phyloP scores from a whole-genome alignment of 2,797 vertebrate genomes.

The Alfaro cultratus region DNA sequence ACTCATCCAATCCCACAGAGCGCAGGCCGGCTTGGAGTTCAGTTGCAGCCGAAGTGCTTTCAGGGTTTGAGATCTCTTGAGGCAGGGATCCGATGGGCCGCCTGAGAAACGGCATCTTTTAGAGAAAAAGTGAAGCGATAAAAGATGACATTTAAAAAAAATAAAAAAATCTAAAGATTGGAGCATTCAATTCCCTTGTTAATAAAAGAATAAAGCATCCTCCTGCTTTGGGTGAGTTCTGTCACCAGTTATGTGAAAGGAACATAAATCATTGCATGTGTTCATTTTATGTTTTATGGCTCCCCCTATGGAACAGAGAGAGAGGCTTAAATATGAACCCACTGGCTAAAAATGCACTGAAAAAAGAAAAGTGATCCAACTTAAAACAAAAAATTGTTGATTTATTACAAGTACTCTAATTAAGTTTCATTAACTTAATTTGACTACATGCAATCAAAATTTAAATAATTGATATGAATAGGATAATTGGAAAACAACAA shows the following conservation, averaged over 20 bases:
- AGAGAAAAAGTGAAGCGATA: conserved; percentile 38
- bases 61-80: conserved; percentile 48
- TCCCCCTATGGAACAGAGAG: conserved; percentile 45
- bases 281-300: conserved; percentile 36
- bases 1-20: conserved; percentile 76
- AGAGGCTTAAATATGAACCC: conserved; percentile 12
- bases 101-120: conserved; percentile 32
- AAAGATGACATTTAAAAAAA: neutral
- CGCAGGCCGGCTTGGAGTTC: conserved; percentile 58
- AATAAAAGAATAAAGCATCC: neutral
- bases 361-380: too few relatives aligned
- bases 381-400: too few relatives aligned
- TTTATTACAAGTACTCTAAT: too few relatives aligned
- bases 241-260: neutral
- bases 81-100: conserved; percentile 13
- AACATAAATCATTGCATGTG: neutral
- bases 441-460: too few relatives aligned
- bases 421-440: too few relatives aligned
- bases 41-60: conserved; percentile 79
- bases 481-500: too few relatives aligned
- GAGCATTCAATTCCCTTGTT: neutral
- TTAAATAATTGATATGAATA: too few relatives aligned
- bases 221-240: neutral
- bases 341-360: neutral
- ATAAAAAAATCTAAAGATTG: neutral